Conservation (phyloP, 2,113 vertebrate genomes). For the Tenrec ecaudatus region DNA sequence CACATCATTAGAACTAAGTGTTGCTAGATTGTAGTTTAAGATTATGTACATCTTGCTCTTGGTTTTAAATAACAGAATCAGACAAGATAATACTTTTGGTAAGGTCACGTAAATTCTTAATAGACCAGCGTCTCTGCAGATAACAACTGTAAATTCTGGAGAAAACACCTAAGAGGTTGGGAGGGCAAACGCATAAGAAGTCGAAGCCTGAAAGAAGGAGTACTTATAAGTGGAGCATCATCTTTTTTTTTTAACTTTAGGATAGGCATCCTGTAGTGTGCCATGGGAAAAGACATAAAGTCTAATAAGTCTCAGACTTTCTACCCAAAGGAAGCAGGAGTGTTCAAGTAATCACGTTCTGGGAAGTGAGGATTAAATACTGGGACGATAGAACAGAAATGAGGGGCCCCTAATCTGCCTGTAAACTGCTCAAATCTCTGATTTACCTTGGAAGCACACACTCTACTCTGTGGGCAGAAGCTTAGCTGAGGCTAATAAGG, state of each 20-base stretch:
- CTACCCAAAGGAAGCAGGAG: background rate
- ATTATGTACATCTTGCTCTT: too few relatives aligned
- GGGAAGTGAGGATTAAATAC: background rate
- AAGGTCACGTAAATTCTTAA: background rate
- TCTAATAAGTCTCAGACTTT: background rate
- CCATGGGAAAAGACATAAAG: background rate
- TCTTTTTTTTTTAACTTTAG: background rate
- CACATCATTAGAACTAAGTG: too few relatives aligned
- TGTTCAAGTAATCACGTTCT: background rate
- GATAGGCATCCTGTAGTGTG: background rate
- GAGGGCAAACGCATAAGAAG: background rate
- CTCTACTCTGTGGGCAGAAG: background rate
- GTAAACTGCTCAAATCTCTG: conserved; percentile 7
- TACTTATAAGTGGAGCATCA: too few relatives aligned
- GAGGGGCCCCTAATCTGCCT: background rate
- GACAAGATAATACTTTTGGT: background rate
- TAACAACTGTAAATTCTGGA: background rate
- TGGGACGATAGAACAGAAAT: background rate
- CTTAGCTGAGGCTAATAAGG: background rate
- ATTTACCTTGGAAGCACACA: background rate
- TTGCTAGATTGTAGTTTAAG: too few relatives aligned
- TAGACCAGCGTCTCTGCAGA: background rate
- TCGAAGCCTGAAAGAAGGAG: background rate
- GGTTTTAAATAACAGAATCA: conserved; percentile 11
- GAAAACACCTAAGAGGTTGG: background rate